A percentile compares a stretch with the other conserved stretches of the same genome.
These are phyloP conservation scores for Drosophila sucinea DNA, from an alignment of 1,140 invertebrate species.

Conservation along the genomic window DNA sequence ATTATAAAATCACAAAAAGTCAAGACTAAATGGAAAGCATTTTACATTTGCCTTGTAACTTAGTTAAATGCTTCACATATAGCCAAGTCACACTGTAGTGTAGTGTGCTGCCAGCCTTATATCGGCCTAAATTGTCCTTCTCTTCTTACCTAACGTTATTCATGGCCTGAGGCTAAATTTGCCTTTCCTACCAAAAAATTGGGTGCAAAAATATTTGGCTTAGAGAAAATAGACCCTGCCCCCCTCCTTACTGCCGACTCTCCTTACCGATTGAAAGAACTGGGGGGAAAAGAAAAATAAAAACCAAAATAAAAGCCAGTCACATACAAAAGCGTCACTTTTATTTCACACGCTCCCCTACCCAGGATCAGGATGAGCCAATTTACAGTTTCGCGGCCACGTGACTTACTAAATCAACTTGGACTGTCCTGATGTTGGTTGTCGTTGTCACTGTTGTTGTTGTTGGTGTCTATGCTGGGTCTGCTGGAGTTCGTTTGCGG, in stretches of 20 bases:
- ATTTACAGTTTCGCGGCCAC: slow-evolving; percentile 76
- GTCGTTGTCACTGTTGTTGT: slow-evolving; percentile 5
- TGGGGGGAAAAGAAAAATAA: background rate
- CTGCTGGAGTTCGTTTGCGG: slow-evolving; percentile 49
- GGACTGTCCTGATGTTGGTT: slow-evolving; percentile 39
- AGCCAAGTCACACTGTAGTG: background rate
- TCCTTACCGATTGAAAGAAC: background rate
- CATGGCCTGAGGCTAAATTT: slow-evolving; percentile 47
- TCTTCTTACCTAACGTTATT: slow-evolving; percentile 25
- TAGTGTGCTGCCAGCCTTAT: slow-evolving; percentile 37
- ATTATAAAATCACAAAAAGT: slow-evolving; percentile 61
- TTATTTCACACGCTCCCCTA: slow-evolving; percentile 29
- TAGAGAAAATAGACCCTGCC: slow-evolving; percentile 10
- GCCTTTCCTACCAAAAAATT: slow-evolving; percentile 38
- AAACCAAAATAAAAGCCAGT: slow-evolving; percentile 23
- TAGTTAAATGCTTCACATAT: background rate
- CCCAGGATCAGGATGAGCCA: slow-evolving; percentile 47
- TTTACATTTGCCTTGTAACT: background rate
- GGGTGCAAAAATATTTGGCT: slow-evolving; percentile 55
- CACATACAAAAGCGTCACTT: slow-evolving; percentile 38
- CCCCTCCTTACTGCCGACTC: background rate
- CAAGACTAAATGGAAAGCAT: background rate
- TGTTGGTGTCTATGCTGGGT: slow-evolving; percentile 3
- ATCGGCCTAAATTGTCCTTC: slow-evolving; percentile 40
- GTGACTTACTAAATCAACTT: slow-evolving; percentile 82